Base-by-base conservation (phyloP, 2,113 vertebrate species). In the Xenotilapia caudafasciata region DNA sequence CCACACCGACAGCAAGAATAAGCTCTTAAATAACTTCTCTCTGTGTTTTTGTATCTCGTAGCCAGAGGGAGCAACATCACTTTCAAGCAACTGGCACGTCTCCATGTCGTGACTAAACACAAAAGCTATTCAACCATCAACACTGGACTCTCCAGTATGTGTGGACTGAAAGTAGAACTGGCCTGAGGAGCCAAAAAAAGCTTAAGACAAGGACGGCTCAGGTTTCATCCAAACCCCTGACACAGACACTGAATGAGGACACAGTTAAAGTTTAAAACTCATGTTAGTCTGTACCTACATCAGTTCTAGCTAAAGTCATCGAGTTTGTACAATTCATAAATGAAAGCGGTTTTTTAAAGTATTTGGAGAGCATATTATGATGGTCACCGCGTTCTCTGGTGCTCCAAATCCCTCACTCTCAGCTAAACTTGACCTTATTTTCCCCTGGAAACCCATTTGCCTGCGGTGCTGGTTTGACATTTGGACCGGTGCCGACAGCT, bases 361-460 rank as follows among this genome's bases (percentile, higher is more conserved):
- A 9, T 60, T 83, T 80, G 4, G n/a, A 60, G 21, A 7, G 14
- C 21, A 49, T 23, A 19, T 6, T 70, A 12, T 7, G 54, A 62
- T 80, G 86, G 88, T 81, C 89, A 88, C 17, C 3, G 65, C 62
- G 88, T 86, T 91, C 60, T 70, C 55, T 14, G 9, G 35, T 65
- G 40, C 84, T 80, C 53, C 38, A 51, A 51, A 79, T 84, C 85
- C 49, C 31, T 94, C 23, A 5, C 79, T 70, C 86, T 83, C 80
- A 23, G 82, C 79, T 82, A 23, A 79, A 87, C 82, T 85, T 94
- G 93, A 95, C 92, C 91, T 87, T 85, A 89, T 83, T 85, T 93
- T 95, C 84, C 89, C 88, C 89, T 87, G 60, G 62, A 92, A 93
- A 92, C 58, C 21, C 83, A 82, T 90, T 92, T 86, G 47, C 31